These are phyloP conservation scores for Zeugodacus cucurbitae DNA, from an alignment of 1,140 invertebrate species.

Conservation along the genomic window DNA sequence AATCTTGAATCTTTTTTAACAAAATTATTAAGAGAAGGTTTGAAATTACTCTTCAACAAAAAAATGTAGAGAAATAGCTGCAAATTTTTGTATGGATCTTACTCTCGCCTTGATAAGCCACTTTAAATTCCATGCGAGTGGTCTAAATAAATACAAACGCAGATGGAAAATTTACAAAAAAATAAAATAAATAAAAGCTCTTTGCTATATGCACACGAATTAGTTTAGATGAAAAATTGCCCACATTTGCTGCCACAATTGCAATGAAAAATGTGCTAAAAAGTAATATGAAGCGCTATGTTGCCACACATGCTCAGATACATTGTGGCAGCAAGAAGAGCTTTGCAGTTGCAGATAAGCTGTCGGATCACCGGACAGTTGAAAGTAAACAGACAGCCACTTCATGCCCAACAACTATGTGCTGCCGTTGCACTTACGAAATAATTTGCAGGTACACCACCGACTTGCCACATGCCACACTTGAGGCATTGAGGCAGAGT, in stretches of 20 bases:
- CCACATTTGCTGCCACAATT: not conserved
- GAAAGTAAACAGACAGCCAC: not conserved
- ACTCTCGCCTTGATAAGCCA: not conserved
- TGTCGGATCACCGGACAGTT: not conserved
- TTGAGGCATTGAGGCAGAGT: not conserved
- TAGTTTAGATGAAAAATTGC: not conserved
- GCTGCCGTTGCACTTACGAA: not conserved
- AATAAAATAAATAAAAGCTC: not conserved
- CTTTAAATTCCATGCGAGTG: too few species aligned
- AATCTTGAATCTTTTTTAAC: too few species aligned
- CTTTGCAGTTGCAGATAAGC: not conserved
- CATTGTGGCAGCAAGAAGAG: not conserved
- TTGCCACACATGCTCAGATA: not conserved
- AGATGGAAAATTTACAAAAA: too few species aligned
- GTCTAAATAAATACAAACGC: too few species aligned
- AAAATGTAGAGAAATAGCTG: too few species aligned
- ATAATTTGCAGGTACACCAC: not conserved
- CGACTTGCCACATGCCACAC: not conserved
- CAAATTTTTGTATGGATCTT: not conserved
- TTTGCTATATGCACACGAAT: not conserved
- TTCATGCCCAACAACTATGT: not conserved
- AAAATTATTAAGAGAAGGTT: not conserved
- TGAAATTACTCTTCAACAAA: not conserved
- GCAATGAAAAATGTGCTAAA: not conserved
- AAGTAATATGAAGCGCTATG: not conserved